These are phyloP conservation scores for Melierax canorus DNA, from an alignment of 2,113 vertebrate genomes.

Conservation along the genomic window DNA sequence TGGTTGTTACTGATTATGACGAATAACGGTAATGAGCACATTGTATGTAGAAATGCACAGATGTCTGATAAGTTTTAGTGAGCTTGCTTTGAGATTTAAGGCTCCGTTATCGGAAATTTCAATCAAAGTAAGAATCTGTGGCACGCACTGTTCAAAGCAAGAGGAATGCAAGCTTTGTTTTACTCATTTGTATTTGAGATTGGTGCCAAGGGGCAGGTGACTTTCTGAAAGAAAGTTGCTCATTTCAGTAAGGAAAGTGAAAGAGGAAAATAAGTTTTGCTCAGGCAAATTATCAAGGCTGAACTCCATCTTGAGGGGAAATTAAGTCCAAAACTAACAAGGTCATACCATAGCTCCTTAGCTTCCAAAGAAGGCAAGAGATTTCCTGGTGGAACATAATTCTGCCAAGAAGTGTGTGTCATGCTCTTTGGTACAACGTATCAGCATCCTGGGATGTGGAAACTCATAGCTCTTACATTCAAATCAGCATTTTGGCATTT, in stretches of 20 bases:
- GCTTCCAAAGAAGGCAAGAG: neutral
- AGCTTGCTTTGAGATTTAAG: neutral
- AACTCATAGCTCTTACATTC: neutral
- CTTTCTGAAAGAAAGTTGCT: neutral
- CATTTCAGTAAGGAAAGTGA: neutral
- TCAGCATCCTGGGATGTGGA: neutral
- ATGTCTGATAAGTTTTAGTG: neutral
- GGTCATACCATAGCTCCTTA: neutral
- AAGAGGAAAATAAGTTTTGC: neutral
- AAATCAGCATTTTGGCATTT: neutral
- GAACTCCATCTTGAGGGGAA: neutral
- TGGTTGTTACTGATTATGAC: neutral
- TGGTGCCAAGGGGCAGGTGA: neutral
- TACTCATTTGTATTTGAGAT: neutral
- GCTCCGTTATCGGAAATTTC: neutral
- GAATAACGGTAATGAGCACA: neutral
- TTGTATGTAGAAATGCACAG: neutral
- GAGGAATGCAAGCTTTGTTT: neutral
- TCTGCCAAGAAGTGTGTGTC: neutral
- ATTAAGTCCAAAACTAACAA: neutral
- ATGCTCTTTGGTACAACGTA: neutral
- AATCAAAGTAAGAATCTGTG: neutral
- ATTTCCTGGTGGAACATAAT: neutral
- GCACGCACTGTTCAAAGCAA: neutral
- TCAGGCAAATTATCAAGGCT: neutral